A percentile compares a stretch with the other conserved stretches of the same genome.
Evolutionary conservation across 2,113 vertebrate genomes (phyloP).

Genomic region (Caretta caretta): DNA sequence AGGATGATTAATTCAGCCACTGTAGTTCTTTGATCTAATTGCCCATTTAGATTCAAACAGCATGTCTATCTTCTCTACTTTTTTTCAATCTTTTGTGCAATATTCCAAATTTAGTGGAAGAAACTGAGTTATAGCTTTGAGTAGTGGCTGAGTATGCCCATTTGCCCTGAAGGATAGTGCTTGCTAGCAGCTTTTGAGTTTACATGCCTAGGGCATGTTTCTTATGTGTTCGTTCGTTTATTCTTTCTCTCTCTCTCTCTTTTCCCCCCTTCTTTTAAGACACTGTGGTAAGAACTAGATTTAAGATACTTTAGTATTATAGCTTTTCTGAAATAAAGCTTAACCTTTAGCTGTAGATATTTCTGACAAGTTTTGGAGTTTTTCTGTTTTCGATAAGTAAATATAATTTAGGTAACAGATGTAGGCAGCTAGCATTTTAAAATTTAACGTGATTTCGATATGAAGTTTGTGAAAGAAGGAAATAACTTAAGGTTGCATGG

Average conservation of each 20-base stretch:
- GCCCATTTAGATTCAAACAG: not conserved
- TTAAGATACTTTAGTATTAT: not conserved
- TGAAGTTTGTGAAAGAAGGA: not conserved
- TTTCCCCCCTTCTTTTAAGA: not conserved
- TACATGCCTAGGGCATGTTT: not conserved
- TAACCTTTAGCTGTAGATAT: not conserved
- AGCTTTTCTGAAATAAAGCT: not conserved
- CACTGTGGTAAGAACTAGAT: not conserved
- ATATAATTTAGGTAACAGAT: not conserved
- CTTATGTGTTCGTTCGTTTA: not conserved
- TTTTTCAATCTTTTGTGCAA: not conserved
- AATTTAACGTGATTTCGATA: not conserved
- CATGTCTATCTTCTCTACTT: not conserved
- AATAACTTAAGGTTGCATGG: not conserved
- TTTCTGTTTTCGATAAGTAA: not conserved
- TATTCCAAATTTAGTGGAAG: not conserved
- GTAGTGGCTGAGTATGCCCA: not conserved
- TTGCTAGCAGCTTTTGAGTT: not conserved
- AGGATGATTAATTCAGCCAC: too few relatives aligned
- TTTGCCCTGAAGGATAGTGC: not conserved
- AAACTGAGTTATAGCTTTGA: not conserved
- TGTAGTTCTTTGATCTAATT: too few relatives aligned
- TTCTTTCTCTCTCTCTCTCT: not conserved
- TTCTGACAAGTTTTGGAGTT: not conserved
- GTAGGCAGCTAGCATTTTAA: not conserved